Conservation (phyloP, 2,113 vertebrate genomes). For the Desmodus rotundus region DNA sequence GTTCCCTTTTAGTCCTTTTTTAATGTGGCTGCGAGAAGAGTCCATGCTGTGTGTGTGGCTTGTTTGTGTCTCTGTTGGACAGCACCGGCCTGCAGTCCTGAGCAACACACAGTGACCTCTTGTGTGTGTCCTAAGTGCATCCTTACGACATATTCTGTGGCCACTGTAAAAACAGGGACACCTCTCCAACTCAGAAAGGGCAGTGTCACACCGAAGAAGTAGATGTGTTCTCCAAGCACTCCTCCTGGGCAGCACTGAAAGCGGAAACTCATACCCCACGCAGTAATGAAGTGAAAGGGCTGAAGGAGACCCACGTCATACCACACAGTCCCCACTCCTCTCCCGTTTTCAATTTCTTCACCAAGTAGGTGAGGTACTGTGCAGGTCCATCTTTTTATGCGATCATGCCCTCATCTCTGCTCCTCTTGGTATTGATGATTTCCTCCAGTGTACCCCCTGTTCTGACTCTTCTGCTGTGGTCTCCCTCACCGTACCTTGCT, state of each 20-base stretch:
- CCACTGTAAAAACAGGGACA: neutral
- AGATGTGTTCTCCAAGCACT: neutral
- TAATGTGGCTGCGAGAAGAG: neutral
- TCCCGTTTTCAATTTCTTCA: neutral
- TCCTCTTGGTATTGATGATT: neutral
- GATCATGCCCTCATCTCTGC: neutral
- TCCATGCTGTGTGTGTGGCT: neutral
- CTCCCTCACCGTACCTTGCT: neutral
- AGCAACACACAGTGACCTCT: neutral
- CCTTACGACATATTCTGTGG: neutral
- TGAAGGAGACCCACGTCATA: neutral
- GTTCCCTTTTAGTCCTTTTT: neutral
- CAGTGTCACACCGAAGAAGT: neutral
- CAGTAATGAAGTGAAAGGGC: conserved; percentile 2
- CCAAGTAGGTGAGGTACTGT: neutral
- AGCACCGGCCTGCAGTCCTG: neutral
- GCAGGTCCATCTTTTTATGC: neutral
- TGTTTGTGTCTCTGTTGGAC: neutral
- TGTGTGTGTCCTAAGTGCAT: neutral
- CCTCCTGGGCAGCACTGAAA: neutral
- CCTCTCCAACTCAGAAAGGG: neutral
- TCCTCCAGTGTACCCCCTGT: no score
- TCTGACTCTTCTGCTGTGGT: neutral
- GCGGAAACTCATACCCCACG: neutral
- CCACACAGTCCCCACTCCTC: neutral